These are phyloP conservation scores for Tipula lateralis DNA, from an alignment of 2,888 invertebrate genomes.

Conservation along the genomic window DNA sequence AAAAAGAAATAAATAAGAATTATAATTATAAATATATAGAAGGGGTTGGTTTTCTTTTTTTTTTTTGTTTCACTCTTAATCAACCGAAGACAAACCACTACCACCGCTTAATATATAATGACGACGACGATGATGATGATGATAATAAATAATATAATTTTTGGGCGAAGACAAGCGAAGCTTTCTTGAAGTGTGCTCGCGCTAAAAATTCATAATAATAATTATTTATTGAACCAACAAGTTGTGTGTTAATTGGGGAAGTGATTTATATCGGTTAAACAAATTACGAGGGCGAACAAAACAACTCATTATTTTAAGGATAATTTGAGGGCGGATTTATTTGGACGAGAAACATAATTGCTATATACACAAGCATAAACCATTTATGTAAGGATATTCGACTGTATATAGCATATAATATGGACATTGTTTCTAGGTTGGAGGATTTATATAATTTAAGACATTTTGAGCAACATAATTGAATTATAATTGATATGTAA, in stretches of 20 bases:
- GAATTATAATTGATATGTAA: not conserved
- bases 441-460: not conserved
- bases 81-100: not conserved
- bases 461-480: not conserved
- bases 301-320: not conserved
- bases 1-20: not conserved
- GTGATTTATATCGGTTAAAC: not conserved
- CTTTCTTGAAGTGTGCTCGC: not conserved
- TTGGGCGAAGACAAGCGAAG: not conserved
- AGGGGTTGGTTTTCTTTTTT: not conserved
- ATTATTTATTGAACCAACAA: slow-evolving; percentile 16
- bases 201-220: not conserved
- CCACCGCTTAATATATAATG: too few species aligned
- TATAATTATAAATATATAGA: not conserved
- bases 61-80: not conserved
- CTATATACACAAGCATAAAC: too few species aligned
- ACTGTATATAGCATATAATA: too few species aligned
- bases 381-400: not conserved
- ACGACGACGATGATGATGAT: not conserved
- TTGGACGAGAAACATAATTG: not conserved
- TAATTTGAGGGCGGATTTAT: not conserved
- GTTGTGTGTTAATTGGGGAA: not conserved
- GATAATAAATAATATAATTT: not conserved
- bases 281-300: not conserved
- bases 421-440: too few species aligned